Conservation (phyloP, 2,888 invertebrate genomes). For the Aelia acuminata region DNA sequence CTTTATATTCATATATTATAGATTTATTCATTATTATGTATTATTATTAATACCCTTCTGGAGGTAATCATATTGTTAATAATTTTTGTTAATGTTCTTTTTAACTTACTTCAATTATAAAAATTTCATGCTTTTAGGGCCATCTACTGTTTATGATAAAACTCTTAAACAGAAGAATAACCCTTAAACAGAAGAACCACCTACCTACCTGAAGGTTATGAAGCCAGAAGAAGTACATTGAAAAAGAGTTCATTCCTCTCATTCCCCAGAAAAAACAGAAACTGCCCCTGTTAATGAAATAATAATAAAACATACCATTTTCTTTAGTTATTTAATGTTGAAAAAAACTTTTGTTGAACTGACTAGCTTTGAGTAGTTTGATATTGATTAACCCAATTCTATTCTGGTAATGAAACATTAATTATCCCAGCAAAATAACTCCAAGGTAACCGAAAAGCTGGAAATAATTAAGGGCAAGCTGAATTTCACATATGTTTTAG, state of each 20-base stretch:
- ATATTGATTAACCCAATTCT: no score
- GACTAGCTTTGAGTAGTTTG: no score
- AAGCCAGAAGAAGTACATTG: constrained; percentile 83
- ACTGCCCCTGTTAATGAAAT: constrained; percentile 85
- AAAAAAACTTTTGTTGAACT: background rate
- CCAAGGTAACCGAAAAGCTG: no score
- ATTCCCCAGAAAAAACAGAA: constrained; percentile 85
- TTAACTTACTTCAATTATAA: background rate
- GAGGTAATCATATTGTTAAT: background rate
- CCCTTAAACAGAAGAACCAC: constrained; percentile 76
- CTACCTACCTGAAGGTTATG: constrained; percentile 74
- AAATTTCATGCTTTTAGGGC: background rate
- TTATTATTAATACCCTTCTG: no score
- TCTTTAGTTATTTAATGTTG: background rate
- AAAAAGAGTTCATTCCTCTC: constrained; percentile 84
- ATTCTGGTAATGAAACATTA: no score
- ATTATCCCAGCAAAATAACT: no score
- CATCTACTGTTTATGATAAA: background rate
- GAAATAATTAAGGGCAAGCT: no score
- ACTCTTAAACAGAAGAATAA: constrained; percentile 73
- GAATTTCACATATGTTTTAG: no score
- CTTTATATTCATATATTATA: background rate
- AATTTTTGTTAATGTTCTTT: background rate
- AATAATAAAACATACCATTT: constrained; percentile 69
- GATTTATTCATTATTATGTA: background rate